Evolutionary conservation across 92 coral and sea anemone species (phyloP), one percentile per base, ranked within the genome.

Genomic region (Epizoanthus scotinus): DNA sequence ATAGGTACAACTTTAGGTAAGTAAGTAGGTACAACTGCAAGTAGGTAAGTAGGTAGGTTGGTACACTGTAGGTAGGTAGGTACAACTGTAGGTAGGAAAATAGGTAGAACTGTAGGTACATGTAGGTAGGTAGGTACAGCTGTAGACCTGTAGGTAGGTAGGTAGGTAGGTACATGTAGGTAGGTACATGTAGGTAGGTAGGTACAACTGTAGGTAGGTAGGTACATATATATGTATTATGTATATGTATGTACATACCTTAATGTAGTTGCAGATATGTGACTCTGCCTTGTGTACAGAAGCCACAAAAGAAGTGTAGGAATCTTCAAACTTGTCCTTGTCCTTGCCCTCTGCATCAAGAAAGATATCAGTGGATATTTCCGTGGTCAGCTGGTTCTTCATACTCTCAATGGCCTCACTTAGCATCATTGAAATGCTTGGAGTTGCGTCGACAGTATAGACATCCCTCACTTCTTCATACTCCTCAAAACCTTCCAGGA

Each of bases 321-420:
- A 88, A 40, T 91, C 89, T 82, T 93, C 99, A 89, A 93, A 95
- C 40, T 66, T 88, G 50, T 95, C 96, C 66, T 88, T 90, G 42
- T 82, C 92, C 85, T 91, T 93, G 54, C 94, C 96, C 57, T 89
- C 91, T 0, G 89, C 94, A 82, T 93, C 96, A 54, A 93, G 89
- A 67, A 95, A 93, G 10, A 61, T 80, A 27, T 72, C 89, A 18
- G 98, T 88, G 26, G 96, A 83, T 21, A 95, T 73, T 22, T 81
- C 90, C 65, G 73, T 58, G 81, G 86, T 78, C 26, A 95, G 89
- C 58, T 94, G 91, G 50, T 77, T 71, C 71, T 93, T 86, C 87
- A 95, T 93, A 8, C 85, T 78, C 9, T 59, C 78, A 17, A 95
- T 85, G 60, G 53, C 66, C 21, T 89, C 94, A 8, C 57, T 58